Conservation (phyloP, 30 jellyfish, hydroid and myxozoan genomes). For the Kudoa iwatai region DNA sequence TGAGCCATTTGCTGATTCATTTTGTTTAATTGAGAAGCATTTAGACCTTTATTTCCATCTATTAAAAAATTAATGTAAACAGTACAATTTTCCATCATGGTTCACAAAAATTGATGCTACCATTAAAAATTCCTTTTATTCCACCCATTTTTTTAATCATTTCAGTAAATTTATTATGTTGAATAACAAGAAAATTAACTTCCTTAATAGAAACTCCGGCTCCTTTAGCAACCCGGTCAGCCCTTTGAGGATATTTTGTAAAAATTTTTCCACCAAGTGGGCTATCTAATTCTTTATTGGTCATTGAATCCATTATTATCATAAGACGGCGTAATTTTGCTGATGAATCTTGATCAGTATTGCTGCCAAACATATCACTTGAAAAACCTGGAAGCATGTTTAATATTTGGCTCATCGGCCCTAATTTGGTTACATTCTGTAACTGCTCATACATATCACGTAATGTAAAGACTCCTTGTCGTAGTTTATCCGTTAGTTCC, state of each 20-base stretch:
- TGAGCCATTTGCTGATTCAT: slow-evolving; percentile 80
- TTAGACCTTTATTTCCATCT: slow-evolving; percentile 42
- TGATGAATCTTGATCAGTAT: slow-evolving; percentile 85
- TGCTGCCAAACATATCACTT: slow-evolving; percentile 2
- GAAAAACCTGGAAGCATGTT: slow-evolving; percentile 2
- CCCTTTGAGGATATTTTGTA: slow-evolving; percentile 62
- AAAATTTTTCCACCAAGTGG: slow-evolving; percentile 74
- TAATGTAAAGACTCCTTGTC: slow-evolving; percentile 85
- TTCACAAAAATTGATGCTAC: slow-evolving; percentile 1
- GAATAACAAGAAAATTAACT: slow-evolving; percentile 46
- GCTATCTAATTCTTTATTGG: slow-evolving; percentile 58
- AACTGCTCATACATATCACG: slow-evolving; percentile 97
- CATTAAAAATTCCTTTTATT: slow-evolving; percentile 62
- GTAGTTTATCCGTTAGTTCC: slow-evolving; percentile 46
- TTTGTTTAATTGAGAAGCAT: slow-evolving; percentile 71
- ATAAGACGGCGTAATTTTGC: slow-evolving; percentile 38
- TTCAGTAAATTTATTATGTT: slow-evolving; percentile 52
- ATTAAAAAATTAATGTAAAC: slow-evolving; percentile 7
- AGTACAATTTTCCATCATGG: not conserved
- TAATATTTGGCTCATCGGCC: slow-evolving; percentile 89
- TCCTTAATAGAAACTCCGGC: slow-evolving; percentile 80
- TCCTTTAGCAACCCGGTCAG: slow-evolving; percentile 64
- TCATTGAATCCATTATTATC: slow-evolving; percentile 95
- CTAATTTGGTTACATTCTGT: slow-evolving; percentile 84
- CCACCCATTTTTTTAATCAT: slow-evolving; percentile 89